A percentile compares a stretch with the other conserved stretches of the same genome.
phyloP scores from a whole-genome alignment of 2,797 vertebrate species.

The Erithacus rubecula region DNA sequence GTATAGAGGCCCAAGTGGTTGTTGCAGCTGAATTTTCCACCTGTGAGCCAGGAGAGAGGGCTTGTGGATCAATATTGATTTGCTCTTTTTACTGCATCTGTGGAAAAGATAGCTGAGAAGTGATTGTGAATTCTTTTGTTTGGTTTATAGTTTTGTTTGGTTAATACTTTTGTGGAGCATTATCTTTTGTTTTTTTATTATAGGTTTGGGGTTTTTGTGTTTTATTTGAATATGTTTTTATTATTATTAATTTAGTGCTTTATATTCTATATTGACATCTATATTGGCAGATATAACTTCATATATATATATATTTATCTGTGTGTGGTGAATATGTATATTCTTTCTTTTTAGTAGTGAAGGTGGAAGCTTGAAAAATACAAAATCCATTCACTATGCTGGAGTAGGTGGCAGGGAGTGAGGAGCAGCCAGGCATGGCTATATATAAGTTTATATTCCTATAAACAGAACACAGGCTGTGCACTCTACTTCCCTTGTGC shows the following conservation, averaged over 20 bases:
- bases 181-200: background rate
- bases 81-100: background rate
- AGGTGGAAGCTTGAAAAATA: background rate
- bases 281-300: background rate
- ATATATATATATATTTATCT: background rate
- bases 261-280: background rate
- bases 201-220: rapidly evolving
- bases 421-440: background rate
- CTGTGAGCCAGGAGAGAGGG: background rate
- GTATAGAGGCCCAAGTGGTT: background rate
- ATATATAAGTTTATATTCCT: background rate
- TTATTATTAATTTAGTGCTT: background rate
- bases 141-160: background rate
- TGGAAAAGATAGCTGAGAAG: background rate
- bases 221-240: background rate
- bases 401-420: background rate
- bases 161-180: background rate
- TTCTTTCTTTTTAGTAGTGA: background rate
- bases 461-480: background rate
- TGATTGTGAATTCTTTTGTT: background rate
- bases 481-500: background rate
- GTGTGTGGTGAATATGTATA: rapidly evolving
- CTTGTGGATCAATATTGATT: background rate
- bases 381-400: background rate
- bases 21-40: background rate